Percentiles rank a stretch among this genome's conserved stretches.
Conservation (phyloP, 2,797 vertebrate species). For the Epinephelus coioides region DNA sequence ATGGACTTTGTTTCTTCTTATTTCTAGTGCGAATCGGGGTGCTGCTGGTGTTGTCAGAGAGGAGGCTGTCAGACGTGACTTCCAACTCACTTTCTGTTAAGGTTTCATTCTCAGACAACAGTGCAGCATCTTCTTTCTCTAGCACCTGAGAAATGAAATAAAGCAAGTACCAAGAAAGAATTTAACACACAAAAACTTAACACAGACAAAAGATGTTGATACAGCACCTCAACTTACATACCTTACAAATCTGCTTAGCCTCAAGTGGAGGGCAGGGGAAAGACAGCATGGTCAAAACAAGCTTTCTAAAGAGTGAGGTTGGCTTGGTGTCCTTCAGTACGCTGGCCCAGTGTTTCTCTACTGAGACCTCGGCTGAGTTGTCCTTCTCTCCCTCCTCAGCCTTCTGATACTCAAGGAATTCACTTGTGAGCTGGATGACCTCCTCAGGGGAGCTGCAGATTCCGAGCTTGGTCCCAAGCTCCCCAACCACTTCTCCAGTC, state of each 20-base stretch:
- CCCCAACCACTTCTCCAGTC: conserved; percentile 60
- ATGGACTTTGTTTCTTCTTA: conserved; percentile 28
- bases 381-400: conserved; percentile 49
- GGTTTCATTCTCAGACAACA: conserved; percentile 48
- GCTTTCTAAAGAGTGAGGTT: conserved; percentile 78
- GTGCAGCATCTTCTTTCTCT: conserved; percentile 40
- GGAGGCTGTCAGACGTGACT: conserved; percentile 26
- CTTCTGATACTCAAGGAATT: conserved; percentile 80
- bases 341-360: conserved; percentile 79
- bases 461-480: conserved; percentile 78
- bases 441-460: conserved; percentile 70
- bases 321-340: conserved; percentile 67
- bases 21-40: conserved; percentile 10
- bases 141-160: conserved; percentile 70
- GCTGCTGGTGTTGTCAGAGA: conserved; percentile 27
- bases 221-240: conserved; percentile 29
- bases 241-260: conserved; percentile 78
- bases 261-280: conserved; percentile 82
- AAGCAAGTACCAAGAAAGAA: background rate
- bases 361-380: conserved; percentile 22
- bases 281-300: conserved; percentile 82
- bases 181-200: background rate
- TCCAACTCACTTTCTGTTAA: conserved; percentile 71
- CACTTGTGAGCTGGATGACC: conserved; percentile 68
- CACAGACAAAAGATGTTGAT: background rate